Evolutionary conservation across 92 coral and sea anemone genomes (phyloP).

Genomic region (Phenganax subtilis): DNA sequence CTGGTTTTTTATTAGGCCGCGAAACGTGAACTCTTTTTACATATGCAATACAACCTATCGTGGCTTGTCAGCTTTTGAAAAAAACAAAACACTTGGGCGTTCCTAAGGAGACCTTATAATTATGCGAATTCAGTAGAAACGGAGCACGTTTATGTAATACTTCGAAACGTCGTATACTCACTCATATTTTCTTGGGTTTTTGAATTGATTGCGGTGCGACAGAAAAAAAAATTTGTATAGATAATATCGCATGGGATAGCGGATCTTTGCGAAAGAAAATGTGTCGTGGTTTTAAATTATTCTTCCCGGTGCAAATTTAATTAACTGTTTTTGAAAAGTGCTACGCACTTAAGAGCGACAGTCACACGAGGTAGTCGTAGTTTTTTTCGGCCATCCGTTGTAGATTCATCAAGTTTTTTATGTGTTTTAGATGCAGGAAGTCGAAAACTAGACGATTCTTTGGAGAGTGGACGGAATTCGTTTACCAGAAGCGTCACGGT

Average conservation of each 20-base stretch:
- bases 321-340: not conserved
- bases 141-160: no score
- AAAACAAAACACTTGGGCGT: no score
- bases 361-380: not conserved
- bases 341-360: not conserved
- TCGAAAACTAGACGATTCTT: slow-evolving; percentile 22
- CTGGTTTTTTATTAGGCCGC: no score
- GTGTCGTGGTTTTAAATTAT: not conserved
- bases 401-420: not conserved
- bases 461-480: slow-evolving; percentile 10
- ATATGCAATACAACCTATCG: no score
- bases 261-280: not conserved
- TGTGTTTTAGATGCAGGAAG: not conserved
- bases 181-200: not conserved
- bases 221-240: not conserved
- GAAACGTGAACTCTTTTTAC: no score
- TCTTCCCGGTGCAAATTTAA: not conserved
- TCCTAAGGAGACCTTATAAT: not conserved
- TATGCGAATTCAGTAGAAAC: not conserved
- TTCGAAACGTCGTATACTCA: no score
- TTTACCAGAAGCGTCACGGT: slow-evolving; percentile 6
- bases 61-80: no score
- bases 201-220: not conserved
- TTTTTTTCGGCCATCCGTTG: not conserved
- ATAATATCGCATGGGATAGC: not conserved